Conservation (phyloP, 2,888 invertebrate genomes). For the Aphidius colemani region DNA sequence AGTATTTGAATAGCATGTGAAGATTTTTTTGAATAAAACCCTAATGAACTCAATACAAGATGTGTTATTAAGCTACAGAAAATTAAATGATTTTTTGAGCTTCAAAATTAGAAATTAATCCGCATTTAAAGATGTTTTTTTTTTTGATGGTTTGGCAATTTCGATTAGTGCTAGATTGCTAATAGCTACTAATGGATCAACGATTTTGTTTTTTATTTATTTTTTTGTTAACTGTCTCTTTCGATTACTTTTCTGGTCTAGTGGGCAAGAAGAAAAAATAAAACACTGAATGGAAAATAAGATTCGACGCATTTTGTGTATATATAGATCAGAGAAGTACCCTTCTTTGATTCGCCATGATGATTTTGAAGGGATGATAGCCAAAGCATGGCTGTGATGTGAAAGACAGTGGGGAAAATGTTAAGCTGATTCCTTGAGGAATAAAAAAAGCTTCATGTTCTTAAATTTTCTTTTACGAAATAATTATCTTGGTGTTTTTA, state of each 20-base stretch:
- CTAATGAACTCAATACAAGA: too few relatives aligned
- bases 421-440: neutral
- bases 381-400: conserved; percentile 9
- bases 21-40: too few relatives aligned
- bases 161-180: conserved; percentile 18
- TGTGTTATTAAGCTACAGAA: too few relatives aligned
- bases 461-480: too few relatives aligned
- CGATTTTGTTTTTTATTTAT: conserved; percentile 7
- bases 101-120: conserved; percentile 20
- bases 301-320: neutral
- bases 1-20: too few relatives aligned
- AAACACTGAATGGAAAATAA: conserved; percentile 20
- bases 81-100: conserved; percentile 12
- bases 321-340: conserved; percentile 8
- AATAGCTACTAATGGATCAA: conserved; percentile 27
- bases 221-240: conserved; percentile 24
- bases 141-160: conserved; percentile 3
- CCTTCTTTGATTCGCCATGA: conserved; percentile 17
- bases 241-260: conserved; percentile 30
- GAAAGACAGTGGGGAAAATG: neutral
- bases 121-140: neutral
- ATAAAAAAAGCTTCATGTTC: too few relatives aligned
- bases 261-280: conserved; percentile 21
- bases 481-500: too few relatives aligned
- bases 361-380: conserved; percentile 25